phyloP scores from a whole-genome alignment of 2,797 vertebrate genomes.

The Fistularia tabacaria region DNA sequence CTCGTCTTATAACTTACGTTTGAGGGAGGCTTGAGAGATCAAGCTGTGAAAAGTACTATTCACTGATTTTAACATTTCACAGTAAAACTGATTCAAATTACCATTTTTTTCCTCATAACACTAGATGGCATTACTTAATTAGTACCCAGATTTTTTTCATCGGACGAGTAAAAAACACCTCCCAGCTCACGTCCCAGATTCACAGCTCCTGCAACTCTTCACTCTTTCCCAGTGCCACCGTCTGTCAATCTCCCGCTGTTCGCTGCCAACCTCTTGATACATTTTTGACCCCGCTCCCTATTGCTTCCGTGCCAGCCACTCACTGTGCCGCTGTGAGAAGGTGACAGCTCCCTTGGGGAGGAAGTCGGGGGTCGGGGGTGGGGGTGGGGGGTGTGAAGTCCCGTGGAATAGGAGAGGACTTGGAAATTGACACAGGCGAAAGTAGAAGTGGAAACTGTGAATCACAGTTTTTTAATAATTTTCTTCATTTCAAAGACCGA shows the following conservation, averaged over 20 bases:
- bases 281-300: conserved; percentile 8
- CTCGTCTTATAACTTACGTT: too few species aligned
- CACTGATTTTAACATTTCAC: too few species aligned
- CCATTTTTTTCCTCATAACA: too few species aligned
- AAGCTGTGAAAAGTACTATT: too few species aligned
- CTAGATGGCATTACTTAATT: too few species aligned
- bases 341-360: conserved; percentile 14
- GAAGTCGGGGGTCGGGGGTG: conserved; percentile 3
- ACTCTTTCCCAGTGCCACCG: conserved; percentile 13
- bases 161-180: too few species aligned
- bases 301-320: conserved; percentile 14
- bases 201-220: conserved; percentile 14
- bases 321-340: conserved; percentile 8
- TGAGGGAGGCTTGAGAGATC: too few species aligned
- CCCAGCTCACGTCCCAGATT: conserved; percentile 27
- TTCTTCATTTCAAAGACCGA: conserved; percentile 3
- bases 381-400: conserved; percentile 14
- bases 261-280: conserved; percentile 9
- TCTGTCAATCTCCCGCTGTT: conserved; percentile 25
- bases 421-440: conserved; percentile 16
- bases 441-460: background rate
- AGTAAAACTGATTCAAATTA: too few species aligned
- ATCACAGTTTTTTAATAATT: background rate
- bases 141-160: too few species aligned
- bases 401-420: conserved; percentile 4